A percentile compares a stretch with the other conserved stretches of the same genome.
Evolutionary conservation across 2,888 invertebrate genomes (phyloP).

Genomic region (Lithophane semibrunnea): DNA sequence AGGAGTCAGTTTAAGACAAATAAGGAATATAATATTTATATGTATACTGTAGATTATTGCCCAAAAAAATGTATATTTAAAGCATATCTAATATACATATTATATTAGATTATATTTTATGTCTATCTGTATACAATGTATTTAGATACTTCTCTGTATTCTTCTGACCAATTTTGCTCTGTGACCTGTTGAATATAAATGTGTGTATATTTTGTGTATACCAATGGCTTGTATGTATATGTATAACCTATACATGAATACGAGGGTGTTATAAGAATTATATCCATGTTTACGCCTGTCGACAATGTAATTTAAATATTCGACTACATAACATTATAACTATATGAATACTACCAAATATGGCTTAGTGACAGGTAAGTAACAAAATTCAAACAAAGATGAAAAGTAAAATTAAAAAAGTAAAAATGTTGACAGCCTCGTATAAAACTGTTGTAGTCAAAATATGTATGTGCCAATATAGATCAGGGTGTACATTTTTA

Average conservation of each 20-base stretch:
- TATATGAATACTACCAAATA: neutral
- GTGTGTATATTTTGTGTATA: constrained; percentile 51
- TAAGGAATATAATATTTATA: constrained; percentile 63
- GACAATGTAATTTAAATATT: neutral
- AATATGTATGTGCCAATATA: constrained; percentile 65
- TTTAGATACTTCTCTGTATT: constrained; percentile 63
- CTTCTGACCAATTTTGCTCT: constrained; percentile 71
- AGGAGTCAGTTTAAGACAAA: constrained; percentile 61
- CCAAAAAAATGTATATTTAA: constrained; percentile 73
- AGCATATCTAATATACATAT: constrained; percentile 71
- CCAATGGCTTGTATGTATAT: constrained; percentile 36
- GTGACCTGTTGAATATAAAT: constrained; percentile 54
- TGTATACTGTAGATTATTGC: constrained; percentile 78
- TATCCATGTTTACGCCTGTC: neutral
- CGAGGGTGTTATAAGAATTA: constrained; percentile 1
- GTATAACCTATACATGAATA: constrained; percentile 12
- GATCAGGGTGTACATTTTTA: constrained; percentile 76
- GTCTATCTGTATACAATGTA: constrained; percentile 64
- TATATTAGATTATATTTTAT: constrained; percentile 65
- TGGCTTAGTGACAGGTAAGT: neutral
- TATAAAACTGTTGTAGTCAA: constrained; percentile 17
- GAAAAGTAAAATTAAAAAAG: neutral
- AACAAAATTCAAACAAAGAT: neutral
- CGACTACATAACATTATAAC: too few relatives aligned
- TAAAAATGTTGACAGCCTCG: constrained; percentile 5